Evolutionary conservation across 2,888 invertebrate species (phyloP), one percentile per base, ranked within the genome.

Genomic region (Cataglyphis albicans): DNA sequence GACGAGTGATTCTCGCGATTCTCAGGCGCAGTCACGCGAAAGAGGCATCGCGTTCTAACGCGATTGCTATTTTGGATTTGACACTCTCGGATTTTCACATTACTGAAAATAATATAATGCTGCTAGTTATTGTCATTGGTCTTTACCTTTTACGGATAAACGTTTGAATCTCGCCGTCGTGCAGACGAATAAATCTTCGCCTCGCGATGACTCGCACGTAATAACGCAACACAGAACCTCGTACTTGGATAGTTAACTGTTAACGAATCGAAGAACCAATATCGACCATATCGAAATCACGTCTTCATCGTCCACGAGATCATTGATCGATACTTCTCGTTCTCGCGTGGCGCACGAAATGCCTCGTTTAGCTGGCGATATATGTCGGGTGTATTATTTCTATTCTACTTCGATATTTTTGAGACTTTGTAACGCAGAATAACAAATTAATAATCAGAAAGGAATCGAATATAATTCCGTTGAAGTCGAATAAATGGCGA

Each of bases 401-500:
- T 80, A 59, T 48, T 72, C 59, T 29, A 15, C 59, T 61, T 4
- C 2, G 59, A 12, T 44, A 80, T 61, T 72, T 72, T 72, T 72
- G 12, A 59, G 35, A 35, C 59, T 48, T 25, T 35, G 35, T 44
- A 80, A 72, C 44, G 44, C 78, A 35, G 78, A 21, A 21, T 21
- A 21, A 80, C 48, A 44, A 80, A 80, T 72, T 70, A 70, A 80
- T 80, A 80, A 80, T 61, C 78, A 29, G 55, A 41, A 29, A 41
- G 55, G 15, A 41, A 12, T 76, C 76, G 70, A 72, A 80, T 72
- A 9, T n/a, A 48, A 59, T 44, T 78, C 32, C 21, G 59, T 70
- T 59, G 70, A 70, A 70, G 70, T 59, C 59, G 44, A 78, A 78
- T 78, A 78, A 78, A 78, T 78, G 59, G 70, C 70, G 70, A 70